Percentiles rank a stretch among this genome's conserved stretches.
Evolutionary conservation across 2,888 invertebrate genomes (phyloP).

Genomic region (Abrostola tripartita): DNA sequence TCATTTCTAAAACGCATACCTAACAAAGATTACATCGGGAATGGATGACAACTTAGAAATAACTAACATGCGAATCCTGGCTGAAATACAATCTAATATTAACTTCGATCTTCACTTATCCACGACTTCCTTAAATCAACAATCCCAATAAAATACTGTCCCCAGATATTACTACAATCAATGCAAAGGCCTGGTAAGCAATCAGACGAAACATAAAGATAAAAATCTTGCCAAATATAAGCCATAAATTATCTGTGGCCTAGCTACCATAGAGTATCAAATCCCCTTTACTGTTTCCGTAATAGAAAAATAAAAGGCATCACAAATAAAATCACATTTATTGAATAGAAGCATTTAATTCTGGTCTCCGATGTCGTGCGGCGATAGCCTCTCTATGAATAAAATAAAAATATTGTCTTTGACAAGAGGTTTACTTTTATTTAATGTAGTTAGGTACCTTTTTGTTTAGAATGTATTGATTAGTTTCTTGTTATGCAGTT

Average conservation of each 20-base stretch:
- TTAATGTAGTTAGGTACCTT: conserved; percentile 12
- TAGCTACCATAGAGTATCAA: conserved; percentile 64
- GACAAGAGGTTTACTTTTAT: conserved; percentile 40
- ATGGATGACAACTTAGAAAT: too few species aligned
- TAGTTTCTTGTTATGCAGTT: background rate
- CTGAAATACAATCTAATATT: too few species aligned
- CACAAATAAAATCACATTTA: conserved; percentile 73
- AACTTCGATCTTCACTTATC: too few species aligned
- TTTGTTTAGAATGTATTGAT: background rate
- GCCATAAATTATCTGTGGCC: conserved; percentile 77
- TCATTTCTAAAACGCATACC: too few species aligned
- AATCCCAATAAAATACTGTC: conserved; percentile 38
- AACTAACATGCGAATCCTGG: too few species aligned
- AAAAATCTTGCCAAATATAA: conserved; percentile 75
- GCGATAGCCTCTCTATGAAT: conserved; percentile 72
- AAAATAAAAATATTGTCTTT: conserved; percentile 75
- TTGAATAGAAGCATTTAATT: conserved; percentile 80
- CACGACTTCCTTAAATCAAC: conserved; percentile 17
- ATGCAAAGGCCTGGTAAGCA: conserved; percentile 61
- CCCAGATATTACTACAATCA: conserved; percentile 52
- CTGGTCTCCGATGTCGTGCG: conserved; percentile 63
- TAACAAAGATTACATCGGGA: too few species aligned
- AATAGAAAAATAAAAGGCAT: conserved; percentile 83
- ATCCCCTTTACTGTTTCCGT: conserved; percentile 71
- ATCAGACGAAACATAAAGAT: conserved; percentile 72